These are phyloP conservation scores for Gymnoscopelus braueri DNA, from an alignment of 2,797 vertebrate genomes.

Conservation along the genomic window DNA sequence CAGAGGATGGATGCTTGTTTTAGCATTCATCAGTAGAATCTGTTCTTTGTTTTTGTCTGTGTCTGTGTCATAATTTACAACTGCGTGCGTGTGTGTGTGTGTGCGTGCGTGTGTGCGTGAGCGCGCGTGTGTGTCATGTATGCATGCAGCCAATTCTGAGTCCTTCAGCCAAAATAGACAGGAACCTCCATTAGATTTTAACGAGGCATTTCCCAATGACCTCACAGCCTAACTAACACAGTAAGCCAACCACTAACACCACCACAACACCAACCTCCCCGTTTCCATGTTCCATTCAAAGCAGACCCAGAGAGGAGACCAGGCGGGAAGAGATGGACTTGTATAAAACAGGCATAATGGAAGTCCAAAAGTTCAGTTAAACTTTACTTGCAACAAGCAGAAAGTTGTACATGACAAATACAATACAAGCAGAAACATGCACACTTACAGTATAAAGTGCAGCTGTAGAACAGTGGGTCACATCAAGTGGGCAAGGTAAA, in stretches of 20 bases:
- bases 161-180: conserved; percentile 64
- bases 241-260: conserved; percentile 30
- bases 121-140: conserved; percentile 40
- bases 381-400: no score
- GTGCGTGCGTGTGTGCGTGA: conserved; percentile 8
- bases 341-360: conserved; percentile 6
- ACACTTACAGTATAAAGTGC: background rate
- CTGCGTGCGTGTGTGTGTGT: conserved; percentile 2
- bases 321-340: background rate
- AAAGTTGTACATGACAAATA: no score
- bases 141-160: conserved; percentile 31
- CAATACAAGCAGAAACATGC: no score
- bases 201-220: conserved; percentile 63
- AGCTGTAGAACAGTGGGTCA: conserved; percentile 3
- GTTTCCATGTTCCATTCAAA: conserved; percentile 26
- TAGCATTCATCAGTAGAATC: conserved; percentile 9
- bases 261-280: conserved; percentile 5
- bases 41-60: conserved; percentile 9
- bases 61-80: conserved; percentile 44
- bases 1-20: conserved; percentile 20
- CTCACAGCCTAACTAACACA: conserved; percentile 42
- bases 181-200: conserved; percentile 65
- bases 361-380: no score
- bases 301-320: background rate
- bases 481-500: conserved; percentile 1